A percentile compares a stretch with the other conserved stretches of the same genome.
These are phyloP conservation scores for Buphagus erythrorhynchus DNA, from an alignment of 2,797 vertebrate species.

Conservation along the genomic window DNA sequence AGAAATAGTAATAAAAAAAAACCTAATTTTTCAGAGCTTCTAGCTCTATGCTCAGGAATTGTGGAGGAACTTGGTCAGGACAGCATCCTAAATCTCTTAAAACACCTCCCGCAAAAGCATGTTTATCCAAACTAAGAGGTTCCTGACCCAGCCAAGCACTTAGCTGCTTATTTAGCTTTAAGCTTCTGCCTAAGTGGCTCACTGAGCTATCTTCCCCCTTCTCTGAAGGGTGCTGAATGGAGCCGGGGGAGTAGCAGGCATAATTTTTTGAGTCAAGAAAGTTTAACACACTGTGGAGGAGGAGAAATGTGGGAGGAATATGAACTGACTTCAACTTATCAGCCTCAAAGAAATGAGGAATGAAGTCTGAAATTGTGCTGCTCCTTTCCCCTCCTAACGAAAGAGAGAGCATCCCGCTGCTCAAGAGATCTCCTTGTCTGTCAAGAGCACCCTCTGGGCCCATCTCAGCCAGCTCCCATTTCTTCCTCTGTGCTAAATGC, in stretches of 20 bases:
- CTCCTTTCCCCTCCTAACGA: neutral
- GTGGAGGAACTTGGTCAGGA: neutral
- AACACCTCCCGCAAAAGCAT: neutral
- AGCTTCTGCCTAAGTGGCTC: neutral
- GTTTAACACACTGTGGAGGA: neutral
- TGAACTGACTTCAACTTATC: slow-evolving; percentile 44
- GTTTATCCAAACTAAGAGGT: neutral
- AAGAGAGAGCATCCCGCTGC: neutral
- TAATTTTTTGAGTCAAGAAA: neutral
- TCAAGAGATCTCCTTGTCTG: neutral
- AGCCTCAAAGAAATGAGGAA: neutral
- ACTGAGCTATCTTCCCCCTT: neutral
- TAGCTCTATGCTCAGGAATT: neutral
- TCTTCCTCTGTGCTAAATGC: accelerated
- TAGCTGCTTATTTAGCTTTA: neutral
- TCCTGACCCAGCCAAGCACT: neutral
- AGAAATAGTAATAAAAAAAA: neutral
- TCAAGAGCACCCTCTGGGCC: accelerated
- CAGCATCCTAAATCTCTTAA: neutral
- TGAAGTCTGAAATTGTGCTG: neutral
- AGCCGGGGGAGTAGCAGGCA: neutral
- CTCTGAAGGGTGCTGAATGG: neutral
- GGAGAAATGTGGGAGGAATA: slow-evolving; percentile 40
- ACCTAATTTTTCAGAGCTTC: neutral
- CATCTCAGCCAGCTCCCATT: neutral